These are phyloP conservation scores for Cerastis rubricosa DNA, from an alignment of 2,888 invertebrate genomes.

Conservation along the genomic window DNA sequence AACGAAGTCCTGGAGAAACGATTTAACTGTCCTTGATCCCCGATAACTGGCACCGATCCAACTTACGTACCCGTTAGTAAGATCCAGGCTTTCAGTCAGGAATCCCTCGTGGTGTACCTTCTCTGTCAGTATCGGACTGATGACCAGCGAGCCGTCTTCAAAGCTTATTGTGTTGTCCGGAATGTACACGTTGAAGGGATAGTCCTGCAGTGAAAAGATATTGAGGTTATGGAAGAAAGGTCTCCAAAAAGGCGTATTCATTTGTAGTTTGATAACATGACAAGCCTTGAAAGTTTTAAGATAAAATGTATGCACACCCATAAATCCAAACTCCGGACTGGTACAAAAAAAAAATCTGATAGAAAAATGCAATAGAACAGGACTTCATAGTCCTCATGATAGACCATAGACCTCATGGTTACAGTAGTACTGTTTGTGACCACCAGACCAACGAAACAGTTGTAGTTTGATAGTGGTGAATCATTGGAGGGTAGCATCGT, in stretches of 20 bases:
- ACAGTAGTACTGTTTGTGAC: not conserved
- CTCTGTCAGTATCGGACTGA: constrained; percentile 91
- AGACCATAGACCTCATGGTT: too few species aligned
- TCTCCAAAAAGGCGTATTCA: not conserved
- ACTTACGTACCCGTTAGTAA: constrained; percentile 61
- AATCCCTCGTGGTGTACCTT: constrained; percentile 87
- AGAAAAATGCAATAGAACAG: not conserved
- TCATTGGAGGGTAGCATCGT: not conserved
- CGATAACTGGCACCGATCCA: too few species aligned
- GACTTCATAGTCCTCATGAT: too few species aligned
- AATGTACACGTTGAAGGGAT: constrained; percentile 93
- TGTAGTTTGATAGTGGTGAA: not conserved
- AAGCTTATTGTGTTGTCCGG: constrained; percentile 90
- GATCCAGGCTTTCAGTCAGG: constrained; percentile 81
- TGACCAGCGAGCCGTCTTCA: constrained; percentile 89
- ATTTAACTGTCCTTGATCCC: too few species aligned
- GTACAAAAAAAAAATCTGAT: not conserved
- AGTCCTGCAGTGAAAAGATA: constrained; percentile 49
- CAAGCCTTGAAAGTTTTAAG: not conserved
- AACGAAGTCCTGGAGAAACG: not conserved
- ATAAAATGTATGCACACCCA: not conserved
- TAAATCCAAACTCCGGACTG: not conserved
- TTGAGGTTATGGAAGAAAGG: not conserved
- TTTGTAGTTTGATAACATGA: not conserved
- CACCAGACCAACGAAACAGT: not conserved